Conservation (phyloP, 2,797 vertebrate species). For the Podarcis siculus region DNA sequence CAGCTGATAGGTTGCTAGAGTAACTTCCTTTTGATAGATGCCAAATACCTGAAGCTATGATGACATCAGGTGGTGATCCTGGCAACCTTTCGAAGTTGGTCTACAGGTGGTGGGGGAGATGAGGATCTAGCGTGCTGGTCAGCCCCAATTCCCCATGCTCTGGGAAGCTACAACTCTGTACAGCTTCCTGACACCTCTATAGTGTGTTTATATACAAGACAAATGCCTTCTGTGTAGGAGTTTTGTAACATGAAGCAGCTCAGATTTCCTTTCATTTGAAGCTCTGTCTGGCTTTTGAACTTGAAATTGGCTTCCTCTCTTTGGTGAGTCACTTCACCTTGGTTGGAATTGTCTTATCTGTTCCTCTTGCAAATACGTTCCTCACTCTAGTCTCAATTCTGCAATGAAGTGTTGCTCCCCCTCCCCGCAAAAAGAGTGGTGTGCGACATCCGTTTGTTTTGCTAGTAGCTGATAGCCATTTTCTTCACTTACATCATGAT, state of each 20-base stretch:
- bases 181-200: not conserved
- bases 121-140: too few relatives aligned
- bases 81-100: too few relatives aligned
- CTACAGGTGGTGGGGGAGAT: too few relatives aligned
- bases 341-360: not conserved
- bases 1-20: too few relatives aligned
- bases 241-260: not conserved
- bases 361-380: not conserved
- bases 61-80: too few relatives aligned
- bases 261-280: not conserved
- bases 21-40: too few relatives aligned
- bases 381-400: not conserved
- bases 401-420: not conserved
- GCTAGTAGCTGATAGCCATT: not conserved
- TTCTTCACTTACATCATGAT: not conserved
- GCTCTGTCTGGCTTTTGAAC: not conserved
- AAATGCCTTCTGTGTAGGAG: not conserved
- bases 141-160: not conserved
- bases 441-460: not conserved
- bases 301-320: not conserved
- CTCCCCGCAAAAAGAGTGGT: too few relatives aligned
- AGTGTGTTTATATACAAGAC: not conserved
- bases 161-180: not conserved
- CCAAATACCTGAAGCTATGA: too few relatives aligned
- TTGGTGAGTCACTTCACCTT: not conserved